These are phyloP conservation scores for Phymanthus crucifer DNA, from an alignment of 92 coral and sea anemone species.

Conservation along the genomic window DNA sequence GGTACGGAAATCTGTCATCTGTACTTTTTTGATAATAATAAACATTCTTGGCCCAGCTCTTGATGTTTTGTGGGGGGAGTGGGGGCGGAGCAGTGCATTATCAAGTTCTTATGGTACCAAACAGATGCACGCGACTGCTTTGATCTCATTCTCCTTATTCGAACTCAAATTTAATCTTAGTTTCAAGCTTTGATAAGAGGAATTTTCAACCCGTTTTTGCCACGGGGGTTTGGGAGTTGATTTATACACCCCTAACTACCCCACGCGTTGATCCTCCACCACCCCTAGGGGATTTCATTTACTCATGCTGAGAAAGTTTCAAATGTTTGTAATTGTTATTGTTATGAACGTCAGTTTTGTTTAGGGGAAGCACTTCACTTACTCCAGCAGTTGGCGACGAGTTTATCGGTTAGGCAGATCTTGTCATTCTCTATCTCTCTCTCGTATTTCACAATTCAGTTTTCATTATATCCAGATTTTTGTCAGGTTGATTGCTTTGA, in stretches of 20 bases:
- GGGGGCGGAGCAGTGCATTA: too few relatives aligned
- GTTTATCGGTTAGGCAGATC: background rate
- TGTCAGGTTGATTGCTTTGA: background rate
- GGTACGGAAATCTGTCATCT: background rate
- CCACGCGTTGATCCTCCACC: too few relatives aligned
- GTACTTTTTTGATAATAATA: background rate
- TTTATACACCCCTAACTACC: too few relatives aligned
- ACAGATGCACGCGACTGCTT: too few relatives aligned
- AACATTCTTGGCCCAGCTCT: background rate
- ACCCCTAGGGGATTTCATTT: too few relatives aligned
- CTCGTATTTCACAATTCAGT: background rate
- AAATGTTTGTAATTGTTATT: background rate
- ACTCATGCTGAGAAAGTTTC: too few relatives aligned
- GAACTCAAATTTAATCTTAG: too few relatives aligned
- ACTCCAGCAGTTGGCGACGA: background rate
- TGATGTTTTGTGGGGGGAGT: background rate
- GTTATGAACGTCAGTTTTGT: background rate
- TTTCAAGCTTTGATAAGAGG: too few relatives aligned
- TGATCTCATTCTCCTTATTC: too few relatives aligned
- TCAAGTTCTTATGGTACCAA: too few relatives aligned
- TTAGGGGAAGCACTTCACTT: background rate
- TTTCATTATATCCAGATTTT: background rate
- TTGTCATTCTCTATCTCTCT: background rate
- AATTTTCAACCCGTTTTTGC: too few relatives aligned
- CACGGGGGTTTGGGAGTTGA: too few relatives aligned